Percentiles rank a stretch among this genome's conserved stretches.
phyloP scores from a whole-genome alignment of 2,113 vertebrate genomes.

The Thymallus thymallus region DNA sequence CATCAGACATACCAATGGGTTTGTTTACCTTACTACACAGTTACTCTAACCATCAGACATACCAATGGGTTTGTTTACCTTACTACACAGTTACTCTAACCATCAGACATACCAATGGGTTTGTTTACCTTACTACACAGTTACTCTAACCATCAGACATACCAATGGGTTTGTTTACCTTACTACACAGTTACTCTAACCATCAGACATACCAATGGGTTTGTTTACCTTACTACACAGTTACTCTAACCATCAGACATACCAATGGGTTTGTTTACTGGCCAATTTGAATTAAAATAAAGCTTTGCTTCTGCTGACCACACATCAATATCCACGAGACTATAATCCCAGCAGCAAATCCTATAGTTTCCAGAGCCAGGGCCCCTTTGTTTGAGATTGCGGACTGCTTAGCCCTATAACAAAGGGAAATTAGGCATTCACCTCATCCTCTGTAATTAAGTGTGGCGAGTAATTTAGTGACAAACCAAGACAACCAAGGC shows the following conservation, averaged over 20 bases:
- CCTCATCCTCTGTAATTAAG: slow-evolving; percentile 98
- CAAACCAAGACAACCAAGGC: slow-evolving; percentile 84
- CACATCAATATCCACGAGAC: slow-evolving; percentile 92
- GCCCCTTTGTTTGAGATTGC: slow-evolving; percentile 99
- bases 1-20: background rate
- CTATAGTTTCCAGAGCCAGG: slow-evolving; percentile 90
- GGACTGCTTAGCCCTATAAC: slow-evolving; percentile 97
- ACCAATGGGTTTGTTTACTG: slow-evolving; percentile 88
- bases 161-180: too few species aligned
- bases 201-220: background rate
- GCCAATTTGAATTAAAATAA: slow-evolving; percentile 99
- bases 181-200: background rate
- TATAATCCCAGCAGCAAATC: slow-evolving; percentile 92
- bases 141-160: background rate
- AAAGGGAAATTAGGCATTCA: slow-evolving; percentile 98
- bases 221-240: too few species aligned
- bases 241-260: background rate
- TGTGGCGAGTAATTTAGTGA: slow-evolving; percentile 97
- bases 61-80: too few species aligned
- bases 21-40: background rate
- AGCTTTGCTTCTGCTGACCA: slow-evolving; percentile 92
- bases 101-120: background rate
- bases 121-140: background rate
- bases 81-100: background rate
- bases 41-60: background rate